Base-by-base conservation (phyloP, 2,113 vertebrate genomes). In the Apeltes quadracus region DNA sequence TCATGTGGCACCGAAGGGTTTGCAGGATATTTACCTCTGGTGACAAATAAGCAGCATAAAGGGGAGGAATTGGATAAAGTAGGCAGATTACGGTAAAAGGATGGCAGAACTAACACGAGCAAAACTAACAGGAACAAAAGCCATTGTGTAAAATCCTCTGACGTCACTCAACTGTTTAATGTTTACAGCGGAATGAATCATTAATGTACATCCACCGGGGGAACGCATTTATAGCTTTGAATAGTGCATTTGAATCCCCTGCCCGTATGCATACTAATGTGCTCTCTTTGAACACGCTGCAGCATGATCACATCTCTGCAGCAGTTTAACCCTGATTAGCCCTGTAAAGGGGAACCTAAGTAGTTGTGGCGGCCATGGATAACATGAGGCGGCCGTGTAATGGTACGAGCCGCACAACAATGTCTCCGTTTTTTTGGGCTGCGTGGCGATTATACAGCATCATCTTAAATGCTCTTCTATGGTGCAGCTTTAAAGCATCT, bases 141-240 rank as follows among this genome's bases (percentile, higher is more conserved):
- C 0, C 61, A 34, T 1, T 61, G 8, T 44, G 54, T 22, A 43
- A 43, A 25, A 39, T 53, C 23, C 7, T 56, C 32, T 41, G 27
- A 69, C n/a, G 14, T n/a, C 44, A 27, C 10, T 23, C 18, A 32
- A 23, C 25, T 23, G 25, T 38, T 22, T 9, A 51, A 51, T 36
- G 25, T 23, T 16, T 22, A 14, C 38, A 36, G 55, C 29, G 27
- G 11, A 61, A 43, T 43, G 25, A 44, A 1, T 8, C 25, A 32
- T 48, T 58, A 0, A 58, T 32, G 34, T n/a, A 16, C 13, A 69
- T 3, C 12, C 32, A 59, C 50, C 16, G 51, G 15, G 23, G 23
- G 39, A 46, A 32, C 41, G 72, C 64, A 85, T 83, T 77, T 71
- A 82, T 84, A 87, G 16, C 61, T 70, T 61, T 34, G 65, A 75